These are phyloP conservation scores for Mormyrus lacerda DNA, from an alignment of 2,113 vertebrate genomes.

Conservation along the genomic window DNA sequence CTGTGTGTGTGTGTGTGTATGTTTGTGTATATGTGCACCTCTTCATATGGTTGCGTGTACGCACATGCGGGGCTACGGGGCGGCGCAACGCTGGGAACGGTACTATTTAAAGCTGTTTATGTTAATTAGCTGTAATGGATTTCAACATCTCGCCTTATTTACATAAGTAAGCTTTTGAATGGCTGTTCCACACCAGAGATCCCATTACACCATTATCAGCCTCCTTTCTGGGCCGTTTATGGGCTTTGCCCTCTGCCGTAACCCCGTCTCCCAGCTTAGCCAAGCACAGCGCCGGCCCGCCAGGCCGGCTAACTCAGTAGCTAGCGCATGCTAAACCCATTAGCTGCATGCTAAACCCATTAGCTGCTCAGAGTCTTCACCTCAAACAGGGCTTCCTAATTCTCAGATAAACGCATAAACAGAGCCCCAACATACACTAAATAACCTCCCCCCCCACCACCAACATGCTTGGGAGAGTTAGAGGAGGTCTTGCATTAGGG, in stretches of 20 bases:
- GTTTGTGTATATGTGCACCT: not conserved
- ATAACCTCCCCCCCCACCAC: not conserved
- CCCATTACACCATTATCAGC: conserved; percentile 71
- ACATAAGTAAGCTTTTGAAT: conserved; percentile 75
- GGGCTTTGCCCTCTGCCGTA: conserved; percentile 50
- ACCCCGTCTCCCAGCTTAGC: conserved; percentile 38
- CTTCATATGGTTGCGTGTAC: conserved; percentile 16
- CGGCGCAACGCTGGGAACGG: conserved; percentile 27
- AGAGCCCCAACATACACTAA: not conserved
- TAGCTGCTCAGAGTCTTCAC: conserved; percentile 29
- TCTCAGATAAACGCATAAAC: not conserved
- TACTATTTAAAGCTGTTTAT: conserved; percentile 64
- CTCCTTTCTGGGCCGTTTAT: conserved; percentile 48
- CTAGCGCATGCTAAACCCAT: conserved; percentile 28
- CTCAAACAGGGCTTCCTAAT: not conserved
- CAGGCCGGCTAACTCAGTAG: conserved; percentile 39
- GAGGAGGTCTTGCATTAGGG: not conserved
- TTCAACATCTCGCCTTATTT: conserved; percentile 65
- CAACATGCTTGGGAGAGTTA: not conserved
- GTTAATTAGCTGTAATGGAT: conserved; percentile 82
- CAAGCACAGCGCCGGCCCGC: not conserved
- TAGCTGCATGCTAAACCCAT: conserved; percentile 33
- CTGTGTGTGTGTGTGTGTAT: not conserved
- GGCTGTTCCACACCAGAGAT: conserved; percentile 69
- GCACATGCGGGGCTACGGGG: not conserved